Percentiles rank a stretch among this genome's conserved stretches.
Conservation (phyloP, 2,113 vertebrate species). For the Indicator indicator region DNA sequence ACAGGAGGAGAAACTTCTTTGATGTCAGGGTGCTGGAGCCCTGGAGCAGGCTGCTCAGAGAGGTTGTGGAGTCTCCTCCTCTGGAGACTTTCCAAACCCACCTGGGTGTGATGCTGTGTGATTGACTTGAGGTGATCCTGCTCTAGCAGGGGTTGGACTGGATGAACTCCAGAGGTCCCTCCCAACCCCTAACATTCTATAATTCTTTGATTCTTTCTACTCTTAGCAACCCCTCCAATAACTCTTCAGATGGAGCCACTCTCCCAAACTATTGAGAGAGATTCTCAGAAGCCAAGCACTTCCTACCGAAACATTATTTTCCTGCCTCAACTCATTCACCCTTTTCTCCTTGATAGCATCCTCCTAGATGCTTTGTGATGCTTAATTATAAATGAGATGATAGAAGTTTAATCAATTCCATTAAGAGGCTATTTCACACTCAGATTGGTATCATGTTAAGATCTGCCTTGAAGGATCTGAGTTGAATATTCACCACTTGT, state of each 20-base stretch:
- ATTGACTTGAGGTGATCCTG: too few relatives aligned
- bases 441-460: neutral
- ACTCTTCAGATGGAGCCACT: neutral
- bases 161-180: neutral
- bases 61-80: too few relatives aligned
- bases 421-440: constrained; percentile 7
- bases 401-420: constrained; percentile 4
- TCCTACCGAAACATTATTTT: neutral
- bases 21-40: too few relatives aligned
- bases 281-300: neutral
- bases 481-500: neutral
- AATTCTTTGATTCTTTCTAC: neutral
- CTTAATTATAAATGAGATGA: neutral
- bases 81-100: too few relatives aligned
- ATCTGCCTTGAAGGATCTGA: neutral
- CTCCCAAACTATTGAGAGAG: neutral
- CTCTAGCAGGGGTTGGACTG: too few relatives aligned
- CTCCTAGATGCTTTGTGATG: neutral
- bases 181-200: neutral
- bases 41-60: too few relatives aligned
- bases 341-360: neutral
- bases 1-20: too few relatives aligned
- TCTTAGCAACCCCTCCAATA: neutral
- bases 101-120: too few relatives aligned
- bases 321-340: neutral